These are phyloP conservation scores for Nowickia ferox DNA, from an alignment of 2,888 invertebrate genomes.

Conservation along the genomic window DNA sequence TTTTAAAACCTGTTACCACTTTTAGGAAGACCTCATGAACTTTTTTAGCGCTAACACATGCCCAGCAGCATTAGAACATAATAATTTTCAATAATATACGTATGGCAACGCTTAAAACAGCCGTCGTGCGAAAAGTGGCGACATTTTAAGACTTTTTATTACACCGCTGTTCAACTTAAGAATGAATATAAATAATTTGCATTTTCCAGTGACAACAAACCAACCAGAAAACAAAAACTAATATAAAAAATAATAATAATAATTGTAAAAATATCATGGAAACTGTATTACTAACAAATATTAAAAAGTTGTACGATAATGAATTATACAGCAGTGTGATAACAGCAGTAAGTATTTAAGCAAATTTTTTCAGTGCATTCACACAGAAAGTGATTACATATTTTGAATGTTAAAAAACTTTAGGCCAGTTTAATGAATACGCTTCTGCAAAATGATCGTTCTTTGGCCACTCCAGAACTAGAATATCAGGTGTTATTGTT, in stretches of 20 bases:
- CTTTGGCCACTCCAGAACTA: constrained; percentile 83
- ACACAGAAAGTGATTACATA: not conserved
- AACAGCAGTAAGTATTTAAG: constrained; percentile 85
- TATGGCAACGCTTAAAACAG: no score
- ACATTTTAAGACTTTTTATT: not conserved
- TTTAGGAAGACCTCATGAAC: no score
- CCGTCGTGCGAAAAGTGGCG: no score
- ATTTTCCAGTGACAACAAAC: constrained; percentile 46
- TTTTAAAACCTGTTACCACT: no score
- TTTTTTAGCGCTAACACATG: no score
- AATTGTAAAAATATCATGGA: constrained; percentile 81
- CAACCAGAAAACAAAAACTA: not conserved
- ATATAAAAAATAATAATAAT: constrained; percentile 10
- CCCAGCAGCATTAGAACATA: no score
- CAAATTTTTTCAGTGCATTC: not conserved
- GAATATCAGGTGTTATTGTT: constrained; percentile 88
- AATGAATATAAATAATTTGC: not conserved
- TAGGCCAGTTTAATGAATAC: constrained; percentile 88
- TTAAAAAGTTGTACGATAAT: constrained; percentile 88
- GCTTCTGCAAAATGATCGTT: constrained; percentile 86
- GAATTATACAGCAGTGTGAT: constrained; percentile 89
- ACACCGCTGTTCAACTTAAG: not conserved
- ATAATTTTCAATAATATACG: no score
- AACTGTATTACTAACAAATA: constrained; percentile 86
- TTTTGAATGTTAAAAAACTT: constrained; percentile 68